Percentiles rank a stretch among this genome's conserved stretches.
Evolutionary conservation across 1,140 invertebrate species (phyloP).

Genomic region (Polypedilum vanderplanki): DNA sequence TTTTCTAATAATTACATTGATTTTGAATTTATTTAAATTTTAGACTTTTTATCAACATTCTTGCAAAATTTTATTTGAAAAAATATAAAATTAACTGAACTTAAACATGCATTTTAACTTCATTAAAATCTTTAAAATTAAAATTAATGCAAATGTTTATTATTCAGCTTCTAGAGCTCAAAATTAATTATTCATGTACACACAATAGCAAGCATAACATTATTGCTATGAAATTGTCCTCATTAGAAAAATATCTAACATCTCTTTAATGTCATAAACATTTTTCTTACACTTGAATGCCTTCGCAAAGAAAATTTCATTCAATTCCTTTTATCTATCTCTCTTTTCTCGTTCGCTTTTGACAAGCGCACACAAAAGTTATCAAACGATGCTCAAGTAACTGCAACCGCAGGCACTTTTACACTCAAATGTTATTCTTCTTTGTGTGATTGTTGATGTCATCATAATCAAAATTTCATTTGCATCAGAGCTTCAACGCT

Average conservation of each 20-base stretch:
- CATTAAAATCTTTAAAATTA: not conserved
- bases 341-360: not conserved
- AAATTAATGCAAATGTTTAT: too few relatives aligned
- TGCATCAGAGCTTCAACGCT: not conserved
- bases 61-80: too few relatives aligned
- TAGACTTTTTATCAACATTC: too few relatives aligned
- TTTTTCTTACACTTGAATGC: not conserved
- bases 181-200: too few relatives aligned
- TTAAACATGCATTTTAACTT: conserved; percentile 26
- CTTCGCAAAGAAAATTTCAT: not conserved
- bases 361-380: not conserved
- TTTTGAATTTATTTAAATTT: too few relatives aligned
- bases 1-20: too few relatives aligned
- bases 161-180: too few relatives aligned
- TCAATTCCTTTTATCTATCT: not conserved
- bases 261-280: not conserved
- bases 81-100: too few relatives aligned
- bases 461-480: conserved; percentile 28
- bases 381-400: conserved; percentile 1
- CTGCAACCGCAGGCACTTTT: conserved; percentile 2
- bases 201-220: too few relatives aligned
- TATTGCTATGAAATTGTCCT: too few relatives aligned
- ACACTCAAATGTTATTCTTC: not conserved
- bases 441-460: not conserved
- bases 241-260: not conserved